phyloP scores from a whole-genome alignment of 2,888 invertebrate genomes.

The Archaeoteleia sp. region DNA sequence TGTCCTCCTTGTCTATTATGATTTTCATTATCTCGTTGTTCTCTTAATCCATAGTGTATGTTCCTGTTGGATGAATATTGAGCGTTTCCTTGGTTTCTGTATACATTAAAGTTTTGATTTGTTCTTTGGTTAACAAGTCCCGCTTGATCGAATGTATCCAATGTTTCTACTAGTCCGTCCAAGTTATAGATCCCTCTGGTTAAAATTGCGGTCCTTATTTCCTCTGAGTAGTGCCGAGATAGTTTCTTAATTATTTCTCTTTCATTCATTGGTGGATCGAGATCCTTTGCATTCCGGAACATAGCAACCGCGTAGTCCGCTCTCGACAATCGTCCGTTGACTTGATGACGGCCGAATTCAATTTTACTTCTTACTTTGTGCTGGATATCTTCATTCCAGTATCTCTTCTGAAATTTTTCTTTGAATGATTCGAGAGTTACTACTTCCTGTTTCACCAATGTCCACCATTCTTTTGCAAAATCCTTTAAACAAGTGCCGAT shows the following conservation, averaged over 20 bases:
- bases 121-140: neutral
- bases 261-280: neutral
- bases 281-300: conserved; percentile 11
- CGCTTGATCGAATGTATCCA: neutral
- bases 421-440: neutral
- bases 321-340: neutral
- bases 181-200: neutral
- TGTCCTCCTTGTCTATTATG: no score
- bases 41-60: no score
- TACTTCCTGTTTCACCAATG: neutral
- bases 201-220: conserved; percentile 4
- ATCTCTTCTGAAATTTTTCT: neutral
- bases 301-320: conserved; percentile 3
- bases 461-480: conserved; percentile 12
- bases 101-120: no score
- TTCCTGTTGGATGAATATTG: no score
- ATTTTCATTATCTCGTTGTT: no score
- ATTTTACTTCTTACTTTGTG: conserved; percentile 11
- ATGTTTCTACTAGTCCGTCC: neutral
- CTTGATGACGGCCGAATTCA: conserved; percentile 9
- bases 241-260: conserved; percentile 3
- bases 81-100: no score
- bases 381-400: conserved; percentile 16
- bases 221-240: conserved; percentile 4
- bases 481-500: conserved; percentile 2